phyloP scores from a whole-genome alignment of 2,888 invertebrate genomes.

The Willowsia nigromaculata region DNA sequence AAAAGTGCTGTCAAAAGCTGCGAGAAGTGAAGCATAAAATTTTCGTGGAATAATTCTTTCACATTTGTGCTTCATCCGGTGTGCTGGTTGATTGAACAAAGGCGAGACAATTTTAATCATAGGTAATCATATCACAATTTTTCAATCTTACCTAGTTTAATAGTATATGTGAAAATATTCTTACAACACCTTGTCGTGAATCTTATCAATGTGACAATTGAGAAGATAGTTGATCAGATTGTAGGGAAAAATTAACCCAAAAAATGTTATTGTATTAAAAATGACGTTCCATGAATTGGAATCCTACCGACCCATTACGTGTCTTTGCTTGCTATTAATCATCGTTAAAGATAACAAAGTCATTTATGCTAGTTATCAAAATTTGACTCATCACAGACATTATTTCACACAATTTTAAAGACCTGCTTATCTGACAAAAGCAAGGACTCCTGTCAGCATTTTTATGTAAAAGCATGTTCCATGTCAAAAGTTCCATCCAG shows the following conservation, averaged over 20 bases:
- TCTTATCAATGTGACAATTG: no score
- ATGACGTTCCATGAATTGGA: no score
- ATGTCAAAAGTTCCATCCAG: background rate
- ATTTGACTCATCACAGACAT: background rate
- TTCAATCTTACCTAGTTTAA: no score
- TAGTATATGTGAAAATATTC: no score
- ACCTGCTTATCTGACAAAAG: background rate
- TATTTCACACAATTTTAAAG: background rate
- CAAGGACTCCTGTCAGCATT: background rate
- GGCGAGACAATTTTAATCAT: background rate
- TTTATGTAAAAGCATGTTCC: background rate
- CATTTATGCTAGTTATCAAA: slow-evolving; percentile 19
- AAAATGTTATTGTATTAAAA: no score
- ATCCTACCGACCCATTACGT: no score
- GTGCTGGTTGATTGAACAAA: background rate
- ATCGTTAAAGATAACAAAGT: background rate
- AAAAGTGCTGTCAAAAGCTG: background rate
- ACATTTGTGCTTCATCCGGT: slow-evolving; percentile 41
- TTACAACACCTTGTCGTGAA: no score
- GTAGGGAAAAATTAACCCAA: no score
- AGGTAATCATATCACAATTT: no score
- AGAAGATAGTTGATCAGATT: no score
- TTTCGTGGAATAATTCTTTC: background rate
- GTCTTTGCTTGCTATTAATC: background rate
- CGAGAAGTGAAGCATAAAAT: background rate